Base-by-base conservation (phyloP, 2,797 vertebrate genomes). In the Pristis pectinata region DNA sequence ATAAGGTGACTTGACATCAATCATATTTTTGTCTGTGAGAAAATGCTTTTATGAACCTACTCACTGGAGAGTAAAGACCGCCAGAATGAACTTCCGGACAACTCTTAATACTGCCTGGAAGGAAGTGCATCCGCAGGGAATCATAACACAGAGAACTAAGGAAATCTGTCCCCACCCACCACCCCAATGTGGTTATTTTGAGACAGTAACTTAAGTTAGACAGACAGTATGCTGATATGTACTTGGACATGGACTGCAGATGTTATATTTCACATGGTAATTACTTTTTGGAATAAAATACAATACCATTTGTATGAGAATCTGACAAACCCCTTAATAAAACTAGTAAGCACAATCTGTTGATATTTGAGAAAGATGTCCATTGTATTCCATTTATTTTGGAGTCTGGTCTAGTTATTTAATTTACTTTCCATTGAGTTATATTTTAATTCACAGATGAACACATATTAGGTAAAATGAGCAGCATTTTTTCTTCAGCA, bases 1-100 rank as follows among this genome's bases (percentile, higher is more conserved):
- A 91, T 91, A 13, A 91, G 7, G n/a, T 10, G n/a, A 41, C 37
- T 67, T 67, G 87, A n/a, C 19, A 1, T 67, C 8, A 91, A 67
- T 91, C 61, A 91, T 91, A 91, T 91, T 91, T 67, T 91, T 91
- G 59, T 67, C n/a, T 67, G 59, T 91, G 61, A 67, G 87, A 91
- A 91, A 41, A 67, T 67, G 9, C 64, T 67, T 41, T 91, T 22
- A 34, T 13, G 61, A 37, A 24, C 87, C 19, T 9, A 11, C n/a
- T 41, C 87, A 37, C 87, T 91, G 61, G 61, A 91, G 87, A 67
- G 87, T 9, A 67, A 67, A 19, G n/a, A 15, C 19, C 9, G n/a
- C 87, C 61, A 91, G 64, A 91, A 41, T 91, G 87, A 91, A 67
- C 87, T 67, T 37, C 24, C 41, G n/a, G 59, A 41, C 7, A 91